Evolutionary conservation across 2,113 vertebrate genomes (phyloP), one percentile per base, ranked within the genome.

Genomic region (Acanthochromis polyacanthus): DNA sequence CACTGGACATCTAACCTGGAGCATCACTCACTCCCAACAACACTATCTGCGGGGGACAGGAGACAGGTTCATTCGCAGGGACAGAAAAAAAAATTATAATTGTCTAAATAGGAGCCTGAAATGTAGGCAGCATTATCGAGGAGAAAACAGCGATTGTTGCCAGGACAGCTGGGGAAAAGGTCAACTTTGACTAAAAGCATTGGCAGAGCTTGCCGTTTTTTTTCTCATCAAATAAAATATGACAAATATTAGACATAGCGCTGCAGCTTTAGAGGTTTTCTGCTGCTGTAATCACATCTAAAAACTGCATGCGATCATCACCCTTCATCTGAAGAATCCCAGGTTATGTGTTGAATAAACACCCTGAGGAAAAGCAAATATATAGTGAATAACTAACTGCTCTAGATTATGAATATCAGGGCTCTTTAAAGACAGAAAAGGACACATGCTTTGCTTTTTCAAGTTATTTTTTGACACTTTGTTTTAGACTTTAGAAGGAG

Each of bases 91-190:
- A 43, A 71, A 36, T 3, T 10, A 38, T 62, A 25, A 28, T 4
- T 32, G 50, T 57, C 48, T 46, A 12, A 77, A 75, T 28, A 43
- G 43, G 23, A 77, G 30, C 62, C 50, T 46, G 15, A 58, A 58
- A 59, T 14, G 20, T 45, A 19, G 63, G 23, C 70, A 43, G 61
- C 43, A 65, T 78, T 14, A 60, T 76, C 1, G 1, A 68, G 48
- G 73, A 77, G 60, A 45, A 79, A 57, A 75, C 57, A 38, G 69
- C 23, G 72, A 63, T 52, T 64, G 68, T 56, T 66, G 69, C 58
- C 56, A 82, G 84, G 68, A 85, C 84, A 69, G 71, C 36, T 80
- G 81, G 70, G 56, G 48, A 80, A 81, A 86, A 89, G 80, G 66
- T 86, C 63, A 57, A 15, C 12, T 70, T 58, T 60, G 73, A 80